Evolutionary conservation across 2,113 vertebrate genomes (phyloP).

Genomic region (Xiphophorus couchianus): DNA sequence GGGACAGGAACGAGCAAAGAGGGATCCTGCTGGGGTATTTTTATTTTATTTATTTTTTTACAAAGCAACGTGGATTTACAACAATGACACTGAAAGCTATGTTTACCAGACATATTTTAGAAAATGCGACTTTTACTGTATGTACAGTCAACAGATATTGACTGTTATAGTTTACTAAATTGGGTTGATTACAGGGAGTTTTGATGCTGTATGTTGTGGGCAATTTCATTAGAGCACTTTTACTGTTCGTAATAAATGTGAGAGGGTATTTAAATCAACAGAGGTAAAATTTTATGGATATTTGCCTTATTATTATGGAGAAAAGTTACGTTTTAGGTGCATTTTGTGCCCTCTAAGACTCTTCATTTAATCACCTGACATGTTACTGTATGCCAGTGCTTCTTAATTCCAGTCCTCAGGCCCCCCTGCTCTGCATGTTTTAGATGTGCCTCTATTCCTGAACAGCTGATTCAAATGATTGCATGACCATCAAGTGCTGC

Average conservation of each 20-base stretch:
- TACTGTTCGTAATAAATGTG: background rate
- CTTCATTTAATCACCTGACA: conserved; percentile 3
- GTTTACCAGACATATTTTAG: background rate
- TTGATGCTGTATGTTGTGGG: background rate
- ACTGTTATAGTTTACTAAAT: conserved; percentile 1
- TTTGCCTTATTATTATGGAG: conserved; percentile 42
- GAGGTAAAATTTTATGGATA: conserved; percentile 22
- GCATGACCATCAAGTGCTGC: too few relatives aligned
- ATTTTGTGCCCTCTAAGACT: conserved; percentile 30
- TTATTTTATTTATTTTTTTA: conserved; percentile 27
- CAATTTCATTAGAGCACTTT: conserved; percentile 21
- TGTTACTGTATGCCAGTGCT: too few relatives aligned
- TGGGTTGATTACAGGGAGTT: conserved; percentile 16
- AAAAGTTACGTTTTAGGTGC: conserved; percentile 4
- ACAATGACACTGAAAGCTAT: conserved; percentile 1
- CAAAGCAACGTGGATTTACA: conserved; percentile 36
- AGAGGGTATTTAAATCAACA: conserved; percentile 33
- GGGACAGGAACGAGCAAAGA: conserved; percentile 49
- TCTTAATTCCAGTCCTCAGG: too few relatives aligned
- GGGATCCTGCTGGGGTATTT: background rate
- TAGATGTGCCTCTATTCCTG: too few relatives aligned
- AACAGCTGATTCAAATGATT: too few relatives aligned
- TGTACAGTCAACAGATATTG: background rate
- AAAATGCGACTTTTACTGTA: background rate
- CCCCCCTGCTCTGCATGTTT: too few relatives aligned